Conservation (phyloP, 2,888 invertebrate genomes). For the Sinhomidia bicolor region DNA sequence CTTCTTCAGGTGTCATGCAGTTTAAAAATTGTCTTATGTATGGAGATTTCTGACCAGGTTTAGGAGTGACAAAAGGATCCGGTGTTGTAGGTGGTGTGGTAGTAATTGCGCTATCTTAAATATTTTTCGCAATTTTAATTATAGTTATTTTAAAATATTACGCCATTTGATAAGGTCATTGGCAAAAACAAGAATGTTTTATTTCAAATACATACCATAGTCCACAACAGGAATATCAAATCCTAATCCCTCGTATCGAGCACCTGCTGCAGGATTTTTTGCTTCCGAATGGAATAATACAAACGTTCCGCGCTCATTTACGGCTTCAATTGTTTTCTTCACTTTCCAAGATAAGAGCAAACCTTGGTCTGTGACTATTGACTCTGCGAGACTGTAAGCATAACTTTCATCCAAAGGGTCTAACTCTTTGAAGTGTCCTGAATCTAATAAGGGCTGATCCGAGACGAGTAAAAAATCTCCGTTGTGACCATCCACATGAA, state of each 20-base stretch:
- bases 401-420: slow-evolving; percentile 7
- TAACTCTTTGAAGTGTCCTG: background rate
- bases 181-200: background rate
- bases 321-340: slow-evolving; percentile 43
- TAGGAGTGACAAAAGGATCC: slow-evolving; percentile 30
- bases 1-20: slow-evolving; percentile 58
- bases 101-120: slow-evolving; percentile 13
- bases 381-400: slow-evolving; percentile 2
- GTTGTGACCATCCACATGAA: slow-evolving; percentile 70
- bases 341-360: slow-evolving; percentile 73
- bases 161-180: background rate
- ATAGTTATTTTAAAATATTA: background rate
- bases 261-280: too few species aligned
- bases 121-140: background rate
- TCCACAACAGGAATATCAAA: slow-evolving; percentile 70
- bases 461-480: slow-evolving; percentile 75
- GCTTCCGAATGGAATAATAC: slow-evolving; percentile 72
- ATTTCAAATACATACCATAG: slow-evolving; percentile 59
- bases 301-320: slow-evolving; percentile 64
- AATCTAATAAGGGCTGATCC: slow-evolving; percentile 57
- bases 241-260: too few species aligned
- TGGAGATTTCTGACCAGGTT: slow-evolving; percentile 2
- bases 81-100: slow-evolving; percentile 55
- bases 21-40: slow-evolving; percentile 68
- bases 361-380: slow-evolving; percentile 67